phyloP scores from a whole-genome alignment of 2,113 vertebrate species.

The Barnardius zonarius region DNA sequence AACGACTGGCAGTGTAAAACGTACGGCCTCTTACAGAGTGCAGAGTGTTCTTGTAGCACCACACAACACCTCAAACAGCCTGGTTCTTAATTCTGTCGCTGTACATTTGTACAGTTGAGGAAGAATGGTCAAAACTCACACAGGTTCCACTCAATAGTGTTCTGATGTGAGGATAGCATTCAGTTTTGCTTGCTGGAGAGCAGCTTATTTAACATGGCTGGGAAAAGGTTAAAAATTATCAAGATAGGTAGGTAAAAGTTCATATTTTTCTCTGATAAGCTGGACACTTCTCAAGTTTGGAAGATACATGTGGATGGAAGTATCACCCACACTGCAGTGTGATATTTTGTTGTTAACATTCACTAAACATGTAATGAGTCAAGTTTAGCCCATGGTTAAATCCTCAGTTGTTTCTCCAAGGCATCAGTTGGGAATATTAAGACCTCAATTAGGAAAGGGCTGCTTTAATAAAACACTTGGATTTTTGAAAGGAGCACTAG shows the following conservation, averaged over 20 bases:
- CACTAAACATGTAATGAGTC: background rate
- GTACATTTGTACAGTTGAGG: background rate
- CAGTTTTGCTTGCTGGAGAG: background rate
- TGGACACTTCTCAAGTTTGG: accelerated
- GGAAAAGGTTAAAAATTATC: background rate
- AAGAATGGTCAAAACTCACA: accelerated
- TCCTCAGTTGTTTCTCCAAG: background rate
- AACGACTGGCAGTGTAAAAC: constrained; percentile 99
- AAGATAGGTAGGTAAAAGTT: background rate
- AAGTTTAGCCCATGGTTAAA: background rate
- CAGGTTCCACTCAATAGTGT: background rate
- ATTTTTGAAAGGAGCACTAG: background rate
- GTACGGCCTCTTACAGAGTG: constrained; percentile 52
- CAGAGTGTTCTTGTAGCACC: background rate
- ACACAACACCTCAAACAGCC: background rate
- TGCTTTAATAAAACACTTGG: background rate
- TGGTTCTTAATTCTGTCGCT: background rate
- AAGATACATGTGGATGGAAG: accelerated
- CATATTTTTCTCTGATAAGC: accelerated
- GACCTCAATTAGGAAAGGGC: too few relatives aligned
- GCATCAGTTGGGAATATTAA: background rate
- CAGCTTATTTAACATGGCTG: background rate
- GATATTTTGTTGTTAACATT: background rate
- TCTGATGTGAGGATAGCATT: background rate
- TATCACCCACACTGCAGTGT: accelerated